phyloP scores from a whole-genome alignment of 2,888 invertebrate species.

The Sepioteuthis lessoniana region DNA sequence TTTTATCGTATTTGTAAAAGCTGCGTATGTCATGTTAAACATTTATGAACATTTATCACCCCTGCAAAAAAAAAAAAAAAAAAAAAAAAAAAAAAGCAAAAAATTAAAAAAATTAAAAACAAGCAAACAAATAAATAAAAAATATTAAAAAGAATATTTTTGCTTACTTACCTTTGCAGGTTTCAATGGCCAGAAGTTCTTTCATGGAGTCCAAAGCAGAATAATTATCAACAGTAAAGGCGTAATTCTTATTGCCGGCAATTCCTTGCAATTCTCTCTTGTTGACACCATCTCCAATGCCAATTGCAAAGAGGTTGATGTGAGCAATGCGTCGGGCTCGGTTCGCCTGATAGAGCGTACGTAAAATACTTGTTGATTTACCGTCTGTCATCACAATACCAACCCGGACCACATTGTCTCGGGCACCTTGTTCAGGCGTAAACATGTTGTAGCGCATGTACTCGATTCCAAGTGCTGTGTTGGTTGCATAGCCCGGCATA shows the following conservation, averaged over 20 bases:
- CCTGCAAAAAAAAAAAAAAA: too few relatives aligned
- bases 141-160: background rate
- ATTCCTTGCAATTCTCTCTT: constrained; percentile 62
- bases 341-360: constrained; percentile 61
- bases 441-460: constrained; percentile 63
- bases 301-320: constrained; percentile 66
- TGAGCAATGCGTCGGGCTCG: constrained; percentile 58
- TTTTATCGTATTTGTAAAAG: too few relatives aligned
- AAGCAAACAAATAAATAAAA: background rate
- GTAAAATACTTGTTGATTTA: constrained; percentile 59
- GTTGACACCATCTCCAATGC: constrained; percentile 64
- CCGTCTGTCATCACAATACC: constrained; percentile 68
- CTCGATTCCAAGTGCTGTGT: constrained; percentile 61
- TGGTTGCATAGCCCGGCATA: constrained; percentile 59
- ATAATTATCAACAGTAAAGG: constrained; percentile 62
- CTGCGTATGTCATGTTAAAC: too few relatives aligned
- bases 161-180: constrained; percentile 61
- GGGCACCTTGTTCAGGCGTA: constrained; percentile 55
- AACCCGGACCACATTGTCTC: constrained; percentile 63
- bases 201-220: constrained; percentile 63
- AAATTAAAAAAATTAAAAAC: too few relatives aligned
- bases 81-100: too few relatives aligned
- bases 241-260: constrained; percentile 62
- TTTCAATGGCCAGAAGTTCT: constrained; percentile 62
- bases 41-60: too few relatives aligned